Percentiles rank a stretch among this genome's conserved stretches.
Evolutionary conservation across 2,797 vertebrate genomes (phyloP).

Genomic region (Echiichthys vipera): DNA sequence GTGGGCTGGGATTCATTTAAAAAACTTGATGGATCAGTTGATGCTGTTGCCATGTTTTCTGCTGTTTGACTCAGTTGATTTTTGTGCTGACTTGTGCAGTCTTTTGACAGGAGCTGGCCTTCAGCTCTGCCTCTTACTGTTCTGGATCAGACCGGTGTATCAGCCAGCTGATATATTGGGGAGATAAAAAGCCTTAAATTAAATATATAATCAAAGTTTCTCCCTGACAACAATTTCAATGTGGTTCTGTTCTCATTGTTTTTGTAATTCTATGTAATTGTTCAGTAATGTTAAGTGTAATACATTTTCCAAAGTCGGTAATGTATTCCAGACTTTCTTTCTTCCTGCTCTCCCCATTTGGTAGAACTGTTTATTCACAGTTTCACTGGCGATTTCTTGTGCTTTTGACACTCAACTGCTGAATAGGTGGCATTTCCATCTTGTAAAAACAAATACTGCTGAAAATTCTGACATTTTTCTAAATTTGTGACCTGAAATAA

Average conservation of each 20-base stretch:
- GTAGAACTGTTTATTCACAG: neutral
- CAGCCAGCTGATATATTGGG: conserved; percentile 24
- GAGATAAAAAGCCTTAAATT: conserved; percentile 26
- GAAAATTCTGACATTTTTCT: neutral
- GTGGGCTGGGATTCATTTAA: conserved; percentile 23
- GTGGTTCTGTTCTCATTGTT: neutral
- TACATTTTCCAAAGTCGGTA: neutral
- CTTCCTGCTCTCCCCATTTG: neutral
- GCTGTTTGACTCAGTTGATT: conserved; percentile 53
- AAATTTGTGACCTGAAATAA: conserved; percentile 12
- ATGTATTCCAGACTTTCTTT: neutral
- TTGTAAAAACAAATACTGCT: neutral
- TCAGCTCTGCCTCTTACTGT: conserved; percentile 44
- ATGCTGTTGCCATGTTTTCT: conserved; percentile 33
- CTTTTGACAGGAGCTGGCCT: conserved; percentile 50
- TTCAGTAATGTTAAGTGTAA: neutral
- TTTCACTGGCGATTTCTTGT: neutral
- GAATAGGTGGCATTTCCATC: neutral
- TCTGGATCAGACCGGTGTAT: conserved; percentile 44
- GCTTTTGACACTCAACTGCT: neutral
- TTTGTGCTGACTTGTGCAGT: conserved; percentile 63
- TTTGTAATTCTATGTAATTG: neutral
- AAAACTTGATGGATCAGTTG: conserved; percentile 48
- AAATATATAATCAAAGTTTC: conserved; percentile 25
- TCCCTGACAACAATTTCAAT: conserved; percentile 17